Percentiles rank a stretch among this genome's conserved stretches.
Conservation (phyloP, 2,113 vertebrate species). For the Gila orcuttii region DNA sequence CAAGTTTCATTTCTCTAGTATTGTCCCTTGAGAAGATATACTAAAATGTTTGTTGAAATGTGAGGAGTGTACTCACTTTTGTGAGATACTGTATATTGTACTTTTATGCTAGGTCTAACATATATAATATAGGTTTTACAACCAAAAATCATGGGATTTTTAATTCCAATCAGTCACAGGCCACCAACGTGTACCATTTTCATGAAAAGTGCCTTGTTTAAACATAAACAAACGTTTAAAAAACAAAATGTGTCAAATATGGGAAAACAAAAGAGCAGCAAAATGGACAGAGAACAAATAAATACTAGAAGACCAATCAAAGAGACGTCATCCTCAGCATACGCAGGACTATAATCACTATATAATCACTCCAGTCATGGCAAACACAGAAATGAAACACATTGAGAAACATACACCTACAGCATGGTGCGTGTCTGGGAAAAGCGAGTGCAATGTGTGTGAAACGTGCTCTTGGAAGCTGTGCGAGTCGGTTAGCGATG, state of each 20-base stretch:
- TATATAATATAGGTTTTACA: neutral
- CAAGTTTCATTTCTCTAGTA: too few relatives aligned
- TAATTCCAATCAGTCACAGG: neutral
- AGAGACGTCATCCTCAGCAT: neutral
- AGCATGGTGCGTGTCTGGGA: neutral
- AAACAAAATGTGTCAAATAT: neutral
- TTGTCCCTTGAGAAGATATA: too few relatives aligned
- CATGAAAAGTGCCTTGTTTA: neutral
- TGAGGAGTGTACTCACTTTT: too few relatives aligned
- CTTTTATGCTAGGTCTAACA: too few relatives aligned
- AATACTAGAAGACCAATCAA: neutral
- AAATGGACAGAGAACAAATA: neutral
- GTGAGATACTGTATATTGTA: too few relatives aligned
- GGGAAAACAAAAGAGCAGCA: neutral
- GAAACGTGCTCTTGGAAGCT: neutral
- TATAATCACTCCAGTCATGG: neutral
- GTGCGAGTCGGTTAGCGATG: neutral
- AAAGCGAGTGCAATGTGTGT: constrained; percentile 9
- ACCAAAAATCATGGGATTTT: neutral
- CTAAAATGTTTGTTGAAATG: too few relatives aligned
- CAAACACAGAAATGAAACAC: constrained; percentile 1
- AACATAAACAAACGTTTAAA: neutral
- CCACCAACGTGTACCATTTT: neutral
- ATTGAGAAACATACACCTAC: neutral
- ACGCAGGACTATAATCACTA: neutral